Conservation (phyloP, 64 coral and sea anemone genomes). For the Platygyra sinensis region DNA sequence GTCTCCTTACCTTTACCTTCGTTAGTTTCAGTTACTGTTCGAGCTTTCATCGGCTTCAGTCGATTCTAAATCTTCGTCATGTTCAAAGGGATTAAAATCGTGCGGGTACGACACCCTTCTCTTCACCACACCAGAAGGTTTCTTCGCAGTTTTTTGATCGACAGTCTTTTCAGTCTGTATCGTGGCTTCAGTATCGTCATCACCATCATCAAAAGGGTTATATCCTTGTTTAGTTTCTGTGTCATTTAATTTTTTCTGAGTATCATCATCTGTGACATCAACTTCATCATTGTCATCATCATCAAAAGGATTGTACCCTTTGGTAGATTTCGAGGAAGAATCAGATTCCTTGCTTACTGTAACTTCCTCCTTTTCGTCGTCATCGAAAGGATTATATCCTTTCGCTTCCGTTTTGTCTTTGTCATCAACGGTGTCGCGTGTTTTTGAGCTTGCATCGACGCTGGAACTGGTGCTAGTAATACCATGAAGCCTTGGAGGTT, state of each 20-base stretch:
- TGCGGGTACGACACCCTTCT: slow-evolving; percentile 30
- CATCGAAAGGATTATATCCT: slow-evolving; percentile 59
- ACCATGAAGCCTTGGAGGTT: slow-evolving; percentile 4
- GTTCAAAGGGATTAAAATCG: slow-evolving; percentile 83
- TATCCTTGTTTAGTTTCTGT: slow-evolving; percentile 31
- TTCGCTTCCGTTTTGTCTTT: slow-evolving; percentile 36
- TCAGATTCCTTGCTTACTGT: neutral
- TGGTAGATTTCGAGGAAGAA: slow-evolving; percentile 25
- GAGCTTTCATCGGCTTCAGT: slow-evolving; percentile 13
- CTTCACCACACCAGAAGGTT: neutral
- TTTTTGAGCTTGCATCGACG: neutral
- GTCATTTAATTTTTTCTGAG: neutral
- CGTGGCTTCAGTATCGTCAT: slow-evolving; percentile 30
- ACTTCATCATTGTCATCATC: slow-evolving; percentile 62
- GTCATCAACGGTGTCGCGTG: neutral
- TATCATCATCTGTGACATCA: neutral
- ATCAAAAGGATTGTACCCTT: slow-evolving; percentile 88
- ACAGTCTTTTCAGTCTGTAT: neutral
- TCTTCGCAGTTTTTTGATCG: neutral
- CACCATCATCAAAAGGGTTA: slow-evolving; percentile 92
- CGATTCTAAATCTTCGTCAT: slow-evolving; percentile 47
- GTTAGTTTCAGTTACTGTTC: neutral
- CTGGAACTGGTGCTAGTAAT: neutral
- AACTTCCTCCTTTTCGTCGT: slow-evolving; percentile 43
- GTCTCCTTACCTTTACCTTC: neutral